phyloP scores from a whole-genome alignment of 1,140 invertebrate species.

The Saccostrea glomerata region DNA sequence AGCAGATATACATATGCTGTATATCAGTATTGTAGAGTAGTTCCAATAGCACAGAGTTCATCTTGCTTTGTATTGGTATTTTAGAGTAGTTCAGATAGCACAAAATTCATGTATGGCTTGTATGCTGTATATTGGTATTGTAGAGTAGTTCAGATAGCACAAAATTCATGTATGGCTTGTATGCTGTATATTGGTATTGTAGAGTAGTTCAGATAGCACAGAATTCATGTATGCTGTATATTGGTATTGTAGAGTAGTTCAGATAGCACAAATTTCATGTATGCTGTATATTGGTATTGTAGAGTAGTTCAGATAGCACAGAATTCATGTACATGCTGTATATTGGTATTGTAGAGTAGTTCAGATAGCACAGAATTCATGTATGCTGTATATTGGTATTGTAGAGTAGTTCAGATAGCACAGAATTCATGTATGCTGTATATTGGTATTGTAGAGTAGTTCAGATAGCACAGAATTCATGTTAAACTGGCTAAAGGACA shows the following conservation, averaged over 20 bases:
- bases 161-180: slow-evolving; percentile 55
- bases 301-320: slow-evolving; percentile 52
- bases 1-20: too few relatives aligned
- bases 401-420: slow-evolving; percentile 50
- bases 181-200: background rate
- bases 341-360: slow-evolving; percentile 30
- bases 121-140: background rate
- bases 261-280: slow-evolving; percentile 57
- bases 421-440: slow-evolving; percentile 49
- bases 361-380: slow-evolving; percentile 57
- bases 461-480: slow-evolving; percentile 57
- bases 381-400: background rate
- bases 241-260: slow-evolving; percentile 38
- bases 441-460: slow-evolving; percentile 30
- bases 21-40: background rate
- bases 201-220: slow-evolving; percentile 52
- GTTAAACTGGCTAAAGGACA: slow-evolving; percentile 58
- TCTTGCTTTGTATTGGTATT: background rate
- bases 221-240: slow-evolving; percentile 48
- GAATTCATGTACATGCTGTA: slow-evolving; percentile 48
- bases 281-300: background rate
- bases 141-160: slow-evolving; percentile 53
- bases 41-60: too few relatives aligned
- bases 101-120: slow-evolving; percentile 48
- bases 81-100: slow-evolving; percentile 1